A percentile compares a stretch with the other conserved stretches of the same genome.
Conservation (phyloP, 2,797 vertebrate species). For the Tinamus major region DNA sequence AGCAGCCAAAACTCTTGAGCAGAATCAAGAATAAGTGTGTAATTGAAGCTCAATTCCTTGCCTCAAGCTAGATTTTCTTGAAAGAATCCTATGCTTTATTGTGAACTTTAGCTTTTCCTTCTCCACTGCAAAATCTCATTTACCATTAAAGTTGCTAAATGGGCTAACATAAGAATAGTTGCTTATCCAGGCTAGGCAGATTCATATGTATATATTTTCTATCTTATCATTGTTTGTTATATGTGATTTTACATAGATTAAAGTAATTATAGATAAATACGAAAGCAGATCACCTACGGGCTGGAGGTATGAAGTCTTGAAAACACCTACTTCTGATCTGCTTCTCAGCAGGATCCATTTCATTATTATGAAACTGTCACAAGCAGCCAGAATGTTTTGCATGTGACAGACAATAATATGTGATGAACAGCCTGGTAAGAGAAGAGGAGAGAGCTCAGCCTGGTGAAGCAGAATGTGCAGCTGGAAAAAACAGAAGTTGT, state of each 20-base stretch:
- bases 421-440: neutral
- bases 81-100: neutral
- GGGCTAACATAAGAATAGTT: neutral
- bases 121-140: neutral
- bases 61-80: neutral
- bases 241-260: neutral
- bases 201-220: neutral
- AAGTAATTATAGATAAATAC: neutral
- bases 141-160: neutral
- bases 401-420: neutral
- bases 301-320: neutral
- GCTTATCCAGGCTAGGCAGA: neutral
- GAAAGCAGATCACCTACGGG: neutral
- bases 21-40: neutral
- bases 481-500: constrained; percentile 38
- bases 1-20: neutral
- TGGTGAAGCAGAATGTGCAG: neutral
- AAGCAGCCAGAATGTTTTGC: constrained; percentile 5
- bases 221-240: neutral
- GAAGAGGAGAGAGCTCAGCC: neutral
- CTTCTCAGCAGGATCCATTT: constrained; percentile 33
- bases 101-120: neutral
- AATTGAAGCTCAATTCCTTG: neutral
- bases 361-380: neutral
- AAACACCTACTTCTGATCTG: constrained; percentile 5